Percentiles rank a stretch among this genome's conserved stretches.
phyloP scores from a whole-genome alignment of 2,888 invertebrate species.

The Conchocele bisecta region DNA sequence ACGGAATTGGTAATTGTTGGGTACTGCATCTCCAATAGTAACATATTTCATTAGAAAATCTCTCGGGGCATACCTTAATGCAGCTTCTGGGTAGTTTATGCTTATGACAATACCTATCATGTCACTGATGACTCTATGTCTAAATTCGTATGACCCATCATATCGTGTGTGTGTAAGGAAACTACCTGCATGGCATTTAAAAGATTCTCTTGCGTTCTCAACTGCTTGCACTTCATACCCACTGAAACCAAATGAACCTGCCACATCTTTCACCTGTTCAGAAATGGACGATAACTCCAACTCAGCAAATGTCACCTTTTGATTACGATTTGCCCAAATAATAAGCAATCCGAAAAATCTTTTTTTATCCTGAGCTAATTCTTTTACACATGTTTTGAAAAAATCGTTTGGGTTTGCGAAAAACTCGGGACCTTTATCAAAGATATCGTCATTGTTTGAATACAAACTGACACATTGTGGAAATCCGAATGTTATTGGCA shows the following conservation, averaged over 20 bases:
- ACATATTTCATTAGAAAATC: slow-evolving; percentile 32
- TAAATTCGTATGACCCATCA: slow-evolving; percentile 22
- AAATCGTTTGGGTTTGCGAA: slow-evolving; percentile 36
- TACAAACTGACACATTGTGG: slow-evolving; percentile 45
- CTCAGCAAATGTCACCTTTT: slow-evolving; percentile 10
- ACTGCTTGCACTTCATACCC: slow-evolving; percentile 12
- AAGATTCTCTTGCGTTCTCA: slow-evolving; percentile 5
- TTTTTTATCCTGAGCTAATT: slow-evolving; percentile 29
- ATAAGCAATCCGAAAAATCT: slow-evolving; percentile 39
- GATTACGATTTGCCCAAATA: slow-evolving; percentile 30
- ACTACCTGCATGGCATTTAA: slow-evolving; percentile 32
- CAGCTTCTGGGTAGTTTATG: slow-evolving; percentile 20
- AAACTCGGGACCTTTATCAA: slow-evolving; percentile 11
- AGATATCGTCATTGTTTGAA: slow-evolving; percentile 25
- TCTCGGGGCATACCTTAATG: slow-evolving; percentile 19
- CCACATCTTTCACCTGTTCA: slow-evolving; percentile 2
- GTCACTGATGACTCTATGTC: slow-evolving; percentile 37
- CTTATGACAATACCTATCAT: slow-evolving; percentile 42
- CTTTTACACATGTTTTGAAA: slow-evolving; percentile 35
- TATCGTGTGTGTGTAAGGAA: slow-evolving; percentile 7
- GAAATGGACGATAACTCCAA: slow-evolving; percentile 5
- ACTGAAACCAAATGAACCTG: slow-evolving; percentile 20
- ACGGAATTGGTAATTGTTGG: slow-evolving; percentile 14
- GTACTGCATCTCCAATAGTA: slow-evolving; percentile 5
- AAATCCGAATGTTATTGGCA: slow-evolving; percentile 40